Evolutionary conservation across 2,113 vertebrate species (phyloP).

Genomic region (Mungos mungo): DNA sequence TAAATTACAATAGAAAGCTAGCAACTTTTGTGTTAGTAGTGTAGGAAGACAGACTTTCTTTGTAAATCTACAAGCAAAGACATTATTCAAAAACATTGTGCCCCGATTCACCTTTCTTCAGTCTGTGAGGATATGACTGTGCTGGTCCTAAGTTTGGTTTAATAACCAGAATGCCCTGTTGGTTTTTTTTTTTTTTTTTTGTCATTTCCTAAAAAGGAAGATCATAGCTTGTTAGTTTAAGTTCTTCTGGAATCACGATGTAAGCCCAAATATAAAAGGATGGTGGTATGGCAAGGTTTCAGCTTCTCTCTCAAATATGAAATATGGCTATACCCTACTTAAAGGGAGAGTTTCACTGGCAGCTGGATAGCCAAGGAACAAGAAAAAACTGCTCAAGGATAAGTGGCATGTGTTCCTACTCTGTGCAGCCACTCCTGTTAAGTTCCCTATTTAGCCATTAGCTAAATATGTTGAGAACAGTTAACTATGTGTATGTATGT

Average conservation of each 20-base stretch:
- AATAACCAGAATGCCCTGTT: background rate
- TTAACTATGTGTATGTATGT: background rate
- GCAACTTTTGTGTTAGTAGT: background rate
- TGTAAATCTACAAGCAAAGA: background rate
- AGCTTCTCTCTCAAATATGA: background rate
- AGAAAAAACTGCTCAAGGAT: background rate
- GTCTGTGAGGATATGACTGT: background rate
- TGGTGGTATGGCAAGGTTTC: background rate
- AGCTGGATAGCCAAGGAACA: background rate
- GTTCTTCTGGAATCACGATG: background rate
- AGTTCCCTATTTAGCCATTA: background rate
- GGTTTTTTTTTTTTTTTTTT: background rate
- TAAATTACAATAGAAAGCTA: background rate
- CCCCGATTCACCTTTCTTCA: background rate
- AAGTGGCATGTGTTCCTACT: background rate
- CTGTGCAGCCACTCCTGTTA: background rate
- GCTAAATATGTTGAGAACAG: background rate
- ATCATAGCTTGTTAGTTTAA: background rate
- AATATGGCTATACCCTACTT: background rate
- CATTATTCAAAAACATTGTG: background rate
- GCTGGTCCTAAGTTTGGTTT: background rate
- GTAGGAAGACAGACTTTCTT: background rate
- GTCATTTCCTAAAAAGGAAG: background rate
- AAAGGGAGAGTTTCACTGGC: background rate
- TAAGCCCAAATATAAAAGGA: background rate